A percentile compares a stretch with the other conserved stretches of the same genome.
Evolutionary conservation across 2,113 vertebrate species (phyloP).

Genomic region (Rhabdomys dilectus): DNA sequence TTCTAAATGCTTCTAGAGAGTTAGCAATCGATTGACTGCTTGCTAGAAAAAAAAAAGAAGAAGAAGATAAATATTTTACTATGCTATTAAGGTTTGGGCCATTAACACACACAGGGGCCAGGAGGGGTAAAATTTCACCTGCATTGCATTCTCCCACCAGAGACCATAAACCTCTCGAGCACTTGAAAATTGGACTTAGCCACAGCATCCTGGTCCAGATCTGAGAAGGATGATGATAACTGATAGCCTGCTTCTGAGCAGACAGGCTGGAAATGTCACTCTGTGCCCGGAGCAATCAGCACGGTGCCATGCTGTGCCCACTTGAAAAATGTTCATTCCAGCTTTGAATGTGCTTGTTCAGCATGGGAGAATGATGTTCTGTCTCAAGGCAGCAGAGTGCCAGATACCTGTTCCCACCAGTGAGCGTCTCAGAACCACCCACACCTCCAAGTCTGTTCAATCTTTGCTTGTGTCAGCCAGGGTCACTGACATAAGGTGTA

Average conservation of each 20-base stretch:
- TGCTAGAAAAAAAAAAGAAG: conserved; percentile 61
- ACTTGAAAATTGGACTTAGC: background rate
- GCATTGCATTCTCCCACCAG: conserved; percentile 4
- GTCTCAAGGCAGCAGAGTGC: background rate
- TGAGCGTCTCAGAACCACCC: background rate
- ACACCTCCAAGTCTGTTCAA: rapidly evolving
- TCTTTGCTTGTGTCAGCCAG: background rate
- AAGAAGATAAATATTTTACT: conserved; percentile 77
- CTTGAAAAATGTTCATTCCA: background rate
- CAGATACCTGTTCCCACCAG: background rate
- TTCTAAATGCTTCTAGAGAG: conserved; percentile 41
- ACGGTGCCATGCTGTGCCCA: background rate
- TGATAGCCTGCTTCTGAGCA: background rate
- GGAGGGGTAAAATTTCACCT: conserved; percentile 67
- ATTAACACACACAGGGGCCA: background rate
- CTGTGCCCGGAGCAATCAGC: background rate
- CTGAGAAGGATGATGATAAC: background rate
- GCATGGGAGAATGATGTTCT: background rate
- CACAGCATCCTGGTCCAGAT: background rate
- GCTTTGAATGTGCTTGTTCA: conserved; percentile 22
- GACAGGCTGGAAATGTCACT: conserved; percentile 20
- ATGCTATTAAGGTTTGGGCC: conserved; percentile 69
- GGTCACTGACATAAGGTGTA: background rate
- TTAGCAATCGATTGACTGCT: conserved; percentile 39
- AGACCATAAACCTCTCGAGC: background rate